Evolutionary conservation across 2,797 vertebrate species (phyloP), one percentile per base, ranked within the genome.

Genomic region (Myotis myotis): DNA sequence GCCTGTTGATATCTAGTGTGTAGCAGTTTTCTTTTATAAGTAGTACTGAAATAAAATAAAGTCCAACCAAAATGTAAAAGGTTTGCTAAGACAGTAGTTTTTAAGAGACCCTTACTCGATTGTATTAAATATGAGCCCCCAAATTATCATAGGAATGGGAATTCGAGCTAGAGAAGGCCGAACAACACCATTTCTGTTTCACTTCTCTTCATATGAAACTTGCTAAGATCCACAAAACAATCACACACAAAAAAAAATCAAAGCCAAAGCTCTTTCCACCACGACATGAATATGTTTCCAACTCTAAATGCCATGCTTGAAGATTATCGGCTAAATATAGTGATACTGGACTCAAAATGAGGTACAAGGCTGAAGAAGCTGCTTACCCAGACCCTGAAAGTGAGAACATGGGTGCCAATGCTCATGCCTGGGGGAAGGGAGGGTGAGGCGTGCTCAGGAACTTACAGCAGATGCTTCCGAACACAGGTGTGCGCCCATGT

Each of bases 391-490:
- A 78, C 0, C 23, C 5, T 33, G 66, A 51, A 85, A 47, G 33
- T 4, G 8, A 47, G 49, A 75, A 28, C 28, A 41, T 9, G n/a
- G 47, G 10, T 44, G 23, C 5, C 47, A 12, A 16, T 10, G 55
- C 28, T 15, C 11, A 1, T 16, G 3, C 5, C 57, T 0, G 16
- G 13, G n/a, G 4, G 6, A 36, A 19, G 13, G 38, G 15, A 11
- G 20, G 20, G 13, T 1, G 7, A 47, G 2, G 9, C 3, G 3
- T 62, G 0, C 22, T 6, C 47, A 33, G 8, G 19, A 44, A 60
- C 57, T 60, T 60, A 60, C 25, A 60, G 11, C 25, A 60, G 57
- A 28, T 2, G 57, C 57, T 60, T 6, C 25, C 57, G 2, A 60
- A 28, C 57, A 28, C 25, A 9, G 16, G 53, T 76, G 51, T 4